phyloP scores from a whole-genome alignment of 2,113 vertebrate species.

The Sterrhoptilus dennistouni region DNA sequence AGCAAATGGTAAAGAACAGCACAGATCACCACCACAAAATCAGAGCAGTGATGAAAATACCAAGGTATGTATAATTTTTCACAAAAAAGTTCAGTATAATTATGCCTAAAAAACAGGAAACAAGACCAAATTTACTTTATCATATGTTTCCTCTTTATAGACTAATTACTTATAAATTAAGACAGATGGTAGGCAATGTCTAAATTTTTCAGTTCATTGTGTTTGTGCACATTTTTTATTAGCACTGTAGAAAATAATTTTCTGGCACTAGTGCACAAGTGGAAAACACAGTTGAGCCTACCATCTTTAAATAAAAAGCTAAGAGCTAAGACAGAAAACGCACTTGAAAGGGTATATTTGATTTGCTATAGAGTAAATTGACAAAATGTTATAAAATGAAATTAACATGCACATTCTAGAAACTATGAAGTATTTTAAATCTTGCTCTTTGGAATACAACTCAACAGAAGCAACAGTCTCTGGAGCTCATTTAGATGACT shows the following conservation, averaged over 20 bases:
- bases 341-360: neutral
- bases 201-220: neutral
- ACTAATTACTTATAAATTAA: neutral
- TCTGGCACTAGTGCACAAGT: neutral
- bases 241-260: neutral
- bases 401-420: neutral
- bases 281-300: neutral
- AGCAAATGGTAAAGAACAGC: neutral
- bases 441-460: neutral
- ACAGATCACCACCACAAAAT: neutral
- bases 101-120: neutral
- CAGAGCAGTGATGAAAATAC: neutral
- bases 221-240: neutral
- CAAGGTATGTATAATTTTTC: neutral
- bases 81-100: neutral
- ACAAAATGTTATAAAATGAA: neutral
- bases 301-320: neutral
- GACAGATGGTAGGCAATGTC: neutral
- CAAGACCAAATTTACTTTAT: neutral
- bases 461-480: neutral
- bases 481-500: neutral
- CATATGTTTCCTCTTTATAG: neutral
- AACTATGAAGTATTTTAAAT: neutral
- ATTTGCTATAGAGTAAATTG: neutral
- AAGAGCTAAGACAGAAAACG: neutral